phyloP scores from a whole-genome alignment of 2,797 vertebrate species.

The Myiothlypis chrysogaster region DNA sequence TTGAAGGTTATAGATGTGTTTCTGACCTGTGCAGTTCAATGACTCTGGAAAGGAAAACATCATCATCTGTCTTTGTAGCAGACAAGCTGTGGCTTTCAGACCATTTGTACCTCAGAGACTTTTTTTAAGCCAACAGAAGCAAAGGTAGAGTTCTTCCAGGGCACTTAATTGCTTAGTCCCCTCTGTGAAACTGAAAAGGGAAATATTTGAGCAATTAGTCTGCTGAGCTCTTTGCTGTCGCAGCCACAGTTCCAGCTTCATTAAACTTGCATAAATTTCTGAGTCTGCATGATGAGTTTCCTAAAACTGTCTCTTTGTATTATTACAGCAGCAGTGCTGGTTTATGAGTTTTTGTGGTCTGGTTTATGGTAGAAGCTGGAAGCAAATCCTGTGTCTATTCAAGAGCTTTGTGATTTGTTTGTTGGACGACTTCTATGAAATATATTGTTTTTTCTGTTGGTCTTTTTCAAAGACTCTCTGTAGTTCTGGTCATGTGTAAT shows the following conservation, averaged over 20 bases:
- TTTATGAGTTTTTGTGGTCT: neutral
- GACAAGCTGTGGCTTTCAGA: neutral
- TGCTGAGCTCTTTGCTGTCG: neutral
- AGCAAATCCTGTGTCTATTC: neutral
- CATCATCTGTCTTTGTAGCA: neutral
- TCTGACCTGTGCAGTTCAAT: neutral
- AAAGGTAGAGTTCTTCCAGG: neutral
- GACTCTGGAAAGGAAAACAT: neutral
- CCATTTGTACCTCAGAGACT: neutral
- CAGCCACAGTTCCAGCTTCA: neutral
- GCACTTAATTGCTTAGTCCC: neutral
- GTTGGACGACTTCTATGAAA: neutral
- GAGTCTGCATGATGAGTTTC: neutral
- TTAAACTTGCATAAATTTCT: neutral
- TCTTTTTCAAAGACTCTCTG: neutral
- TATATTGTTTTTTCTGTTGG: neutral
- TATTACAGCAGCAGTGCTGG: neutral
- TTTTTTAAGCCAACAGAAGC: neutral
- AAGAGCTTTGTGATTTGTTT: neutral
- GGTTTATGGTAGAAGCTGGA: neutral
- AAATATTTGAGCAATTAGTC: neutral
- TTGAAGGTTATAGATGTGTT: neutral
- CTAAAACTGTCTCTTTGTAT: neutral
- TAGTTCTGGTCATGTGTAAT: neutral
- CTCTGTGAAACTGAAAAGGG: neutral